phyloP scores from a whole-genome alignment of 2,888 invertebrate species.

The Oegoconia quadripuncta region DNA sequence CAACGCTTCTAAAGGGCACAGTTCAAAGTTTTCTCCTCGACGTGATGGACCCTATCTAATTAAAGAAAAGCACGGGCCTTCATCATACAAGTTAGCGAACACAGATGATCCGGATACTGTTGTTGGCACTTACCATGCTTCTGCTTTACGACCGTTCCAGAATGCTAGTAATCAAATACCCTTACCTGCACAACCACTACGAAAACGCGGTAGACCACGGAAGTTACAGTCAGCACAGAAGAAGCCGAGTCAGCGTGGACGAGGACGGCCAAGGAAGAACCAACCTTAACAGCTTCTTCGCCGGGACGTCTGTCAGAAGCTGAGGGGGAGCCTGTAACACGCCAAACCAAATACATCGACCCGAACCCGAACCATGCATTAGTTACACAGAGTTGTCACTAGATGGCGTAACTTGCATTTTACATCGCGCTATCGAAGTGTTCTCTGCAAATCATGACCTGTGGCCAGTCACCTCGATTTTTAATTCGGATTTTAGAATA shows the following conservation, averaged over 20 bases:
- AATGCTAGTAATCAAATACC: not conserved
- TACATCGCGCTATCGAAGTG: too few species aligned
- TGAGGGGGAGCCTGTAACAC: too few species aligned
- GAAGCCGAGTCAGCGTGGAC: not conserved
- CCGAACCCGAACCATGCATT: too few species aligned
- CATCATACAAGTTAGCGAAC: constrained; percentile 12
- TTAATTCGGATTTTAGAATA: too few species aligned
- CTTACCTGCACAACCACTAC: not conserved
- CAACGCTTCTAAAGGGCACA: constrained; percentile 9
- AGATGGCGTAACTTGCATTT: too few species aligned
- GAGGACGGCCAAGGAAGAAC: not conserved
- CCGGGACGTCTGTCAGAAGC: too few species aligned
- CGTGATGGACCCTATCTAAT: constrained; percentile 38
- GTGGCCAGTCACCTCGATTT: too few species aligned
- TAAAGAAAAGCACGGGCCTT: constrained; percentile 17
- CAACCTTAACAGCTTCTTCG: not conserved
- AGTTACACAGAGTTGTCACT: too few species aligned
- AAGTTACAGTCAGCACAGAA: not conserved
- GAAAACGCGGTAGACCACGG: constrained; percentile 1
- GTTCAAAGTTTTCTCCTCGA: constrained; percentile 30
- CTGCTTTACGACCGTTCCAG: constrained; percentile 1
- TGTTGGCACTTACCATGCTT: constrained; percentile 5
- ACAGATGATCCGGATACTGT: not conserved
- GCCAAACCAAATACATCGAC: too few species aligned
- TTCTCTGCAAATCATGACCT: too few species aligned